Evolutionary conservation across 1,140 invertebrate species (phyloP), one percentile per base, ranked within the genome.

Genomic region (Heliconius eleuchia): DNA sequence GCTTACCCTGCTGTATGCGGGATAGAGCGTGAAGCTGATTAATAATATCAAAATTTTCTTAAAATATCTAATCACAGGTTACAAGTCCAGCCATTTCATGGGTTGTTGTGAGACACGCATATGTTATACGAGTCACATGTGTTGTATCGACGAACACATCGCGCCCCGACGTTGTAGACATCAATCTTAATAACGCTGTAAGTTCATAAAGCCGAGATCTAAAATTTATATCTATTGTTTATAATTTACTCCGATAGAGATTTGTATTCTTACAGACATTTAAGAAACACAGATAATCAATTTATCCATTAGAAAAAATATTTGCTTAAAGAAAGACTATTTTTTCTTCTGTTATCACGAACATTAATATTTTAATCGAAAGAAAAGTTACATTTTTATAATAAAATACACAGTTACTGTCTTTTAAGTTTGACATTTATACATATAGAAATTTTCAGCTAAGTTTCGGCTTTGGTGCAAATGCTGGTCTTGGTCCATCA

Each of bases 381-480:
- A 42, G 2, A 1, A 42, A 13, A 42, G 11, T 42, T 0, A 1
- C 9, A 13, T 42, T 42, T 42, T 42, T 0, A 42, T 42, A 11
- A 42, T 42, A 42, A 11, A 13, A 42, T 11, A 42, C 39, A 42
- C 11, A 11, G 11, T 42, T 13, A 11, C 50, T 50, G 13, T 50
- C 3, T 50, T 50, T 50, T 18, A 50, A 16, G 50, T 50, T 50
- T 18, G 3, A 57, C 6, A 57, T n/a, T 60, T 9, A 23, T 4
- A 42, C 8, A 42, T 42, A 13, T 37, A 37, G 34, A 37, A 6
- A 7, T 37, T 34, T 6, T 66, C 86, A 92, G 91, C 66, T 92
- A 19, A 92, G 88, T 77, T 91, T 90, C 74, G 91, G 89, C 42
- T 91, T 91, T 66, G 89, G 89, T n/a, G 82, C 86, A 9, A 90